phyloP scores from a whole-genome alignment of 1,140 invertebrate genomes.

The Theocolax elegans region DNA sequence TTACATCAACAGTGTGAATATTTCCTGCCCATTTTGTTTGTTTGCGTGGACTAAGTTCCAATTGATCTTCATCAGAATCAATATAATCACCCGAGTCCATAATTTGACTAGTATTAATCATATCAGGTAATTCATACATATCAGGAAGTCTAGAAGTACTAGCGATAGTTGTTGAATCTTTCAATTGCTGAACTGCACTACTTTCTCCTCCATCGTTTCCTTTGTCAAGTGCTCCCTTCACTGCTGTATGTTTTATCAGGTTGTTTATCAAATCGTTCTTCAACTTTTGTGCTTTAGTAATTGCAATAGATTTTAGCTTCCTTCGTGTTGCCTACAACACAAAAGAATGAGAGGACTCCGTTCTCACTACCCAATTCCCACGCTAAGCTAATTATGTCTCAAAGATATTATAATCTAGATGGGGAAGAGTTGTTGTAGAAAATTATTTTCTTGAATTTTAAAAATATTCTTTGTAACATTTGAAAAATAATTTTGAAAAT shows the following conservation, averaged over 20 bases:
- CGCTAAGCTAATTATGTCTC: constrained; percentile 57
- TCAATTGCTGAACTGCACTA: constrained; percentile 34
- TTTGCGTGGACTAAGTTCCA: constrained; percentile 64
- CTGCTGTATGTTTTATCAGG: constrained; percentile 69
- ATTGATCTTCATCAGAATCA: constrained; percentile 55
- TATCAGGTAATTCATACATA: constrained; percentile 79
- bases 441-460: constrained; percentile 17
- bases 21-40: constrained; percentile 72
- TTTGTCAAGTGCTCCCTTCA: constrained; percentile 63
- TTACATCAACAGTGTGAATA: constrained; percentile 83
- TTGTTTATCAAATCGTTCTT: constrained; percentile 79
- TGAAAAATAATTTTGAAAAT: neutral
- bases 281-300: constrained; percentile 76
- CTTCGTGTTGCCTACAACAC: constrained; percentile 77
- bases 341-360: constrained; percentile 58
- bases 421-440: constrained; percentile 35
- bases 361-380: constrained; percentile 64
- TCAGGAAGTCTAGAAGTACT: constrained; percentile 58
- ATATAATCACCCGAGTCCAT: constrained; percentile 58
- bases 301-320: constrained; percentile 79
- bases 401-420: constrained; percentile 62
- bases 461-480: neutral
- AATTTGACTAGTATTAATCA: constrained; percentile 65
- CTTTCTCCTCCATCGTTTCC: constrained; percentile 46
- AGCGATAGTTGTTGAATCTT: constrained; percentile 12